Evolutionary conservation across 2,888 invertebrate genomes (phyloP).

Genomic region (Dolichopus griseipennis): DNA sequence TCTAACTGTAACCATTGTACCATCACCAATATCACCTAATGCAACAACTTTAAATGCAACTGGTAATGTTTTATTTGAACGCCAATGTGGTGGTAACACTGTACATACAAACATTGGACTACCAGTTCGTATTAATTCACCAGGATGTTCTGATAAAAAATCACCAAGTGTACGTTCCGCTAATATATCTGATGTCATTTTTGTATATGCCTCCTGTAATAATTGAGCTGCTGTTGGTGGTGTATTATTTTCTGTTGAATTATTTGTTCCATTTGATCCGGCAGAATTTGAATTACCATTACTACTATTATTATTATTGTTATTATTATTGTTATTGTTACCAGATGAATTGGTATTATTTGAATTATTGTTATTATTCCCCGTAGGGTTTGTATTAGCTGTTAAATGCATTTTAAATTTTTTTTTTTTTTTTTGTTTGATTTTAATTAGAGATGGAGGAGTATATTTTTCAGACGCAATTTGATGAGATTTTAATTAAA

Average conservation of each 20-base stretch:
- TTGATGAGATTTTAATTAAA: not conserved
- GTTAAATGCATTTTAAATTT: conserved; percentile 29
- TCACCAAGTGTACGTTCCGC: conserved; percentile 80
- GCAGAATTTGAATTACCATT: conserved; percentile 37
- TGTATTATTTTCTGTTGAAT: conserved; percentile 50
- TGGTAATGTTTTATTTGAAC: conserved; percentile 96
- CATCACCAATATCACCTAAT: conserved; percentile 88
- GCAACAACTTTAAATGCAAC: conserved; percentile 95
- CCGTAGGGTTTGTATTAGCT: conserved; percentile 24
- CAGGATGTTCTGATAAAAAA: conserved; percentile 81
- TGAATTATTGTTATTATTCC: conserved; percentile 27
- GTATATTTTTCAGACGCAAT: not conserved
- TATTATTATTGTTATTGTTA: conserved; percentile 22
- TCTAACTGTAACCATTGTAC: conserved; percentile 88
- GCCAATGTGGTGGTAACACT: conserved; percentile 90
- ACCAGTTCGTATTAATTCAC: conserved; percentile 83
- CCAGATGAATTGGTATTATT: conserved; percentile 25
- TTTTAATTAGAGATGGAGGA: not conserved
- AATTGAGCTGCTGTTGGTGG: conserved; percentile 60
- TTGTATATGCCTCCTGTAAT: conserved; percentile 74
- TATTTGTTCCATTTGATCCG: conserved; percentile 28
- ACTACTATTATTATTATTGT: conserved; percentile 40
- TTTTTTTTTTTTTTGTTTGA: not conserved
- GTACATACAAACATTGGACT: conserved; percentile 95
- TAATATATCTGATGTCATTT: conserved; percentile 83